Conservation (phyloP, 2,888 invertebrate genomes). For the Lysandra coridon region DNA sequence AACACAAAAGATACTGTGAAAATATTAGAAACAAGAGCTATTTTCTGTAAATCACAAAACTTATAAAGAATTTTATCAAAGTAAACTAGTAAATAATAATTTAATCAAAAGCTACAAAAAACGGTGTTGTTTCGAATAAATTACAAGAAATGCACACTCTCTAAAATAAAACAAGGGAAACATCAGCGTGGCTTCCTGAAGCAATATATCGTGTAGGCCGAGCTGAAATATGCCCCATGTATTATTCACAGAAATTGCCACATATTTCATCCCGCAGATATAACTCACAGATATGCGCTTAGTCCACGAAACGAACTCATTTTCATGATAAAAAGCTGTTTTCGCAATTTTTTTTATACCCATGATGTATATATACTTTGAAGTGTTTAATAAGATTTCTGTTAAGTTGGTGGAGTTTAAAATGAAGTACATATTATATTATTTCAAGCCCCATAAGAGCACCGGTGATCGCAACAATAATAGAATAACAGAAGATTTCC, state of each 20-base stretch:
- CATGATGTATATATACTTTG: not conserved
- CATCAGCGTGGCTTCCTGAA: slow-evolving; percentile 53
- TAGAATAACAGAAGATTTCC: too few relatives aligned
- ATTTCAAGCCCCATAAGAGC: too few relatives aligned
- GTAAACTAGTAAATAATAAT: not conserved
- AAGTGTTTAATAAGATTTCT: not conserved
- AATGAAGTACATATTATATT: too few relatives aligned
- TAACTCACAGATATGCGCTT: slow-evolving; percentile 72
- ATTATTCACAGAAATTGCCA: slow-evolving; percentile 83
- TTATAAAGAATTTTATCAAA: too few relatives aligned
- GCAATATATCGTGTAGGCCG: slow-evolving; percentile 51
- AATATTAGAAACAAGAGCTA: too few relatives aligned
- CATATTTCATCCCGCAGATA: slow-evolving; percentile 81
- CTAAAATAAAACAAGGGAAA: slow-evolving; percentile 52
- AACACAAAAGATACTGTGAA: too few relatives aligned
- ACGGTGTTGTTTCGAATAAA: slow-evolving; percentile 15
- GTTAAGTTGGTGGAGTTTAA: not conserved
- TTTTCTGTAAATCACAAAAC: too few relatives aligned
- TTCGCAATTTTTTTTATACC: not conserved
- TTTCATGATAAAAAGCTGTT: slow-evolving; percentile 34
- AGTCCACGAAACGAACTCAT: slow-evolving; percentile 41
- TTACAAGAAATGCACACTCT: slow-evolving; percentile 20
- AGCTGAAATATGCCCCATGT: slow-evolving; percentile 81
- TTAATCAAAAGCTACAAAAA: not conserved
- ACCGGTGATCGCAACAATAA: too few relatives aligned